phyloP scores from a whole-genome alignment of 2,113 vertebrate species.

The Laterallus jamaicensis region DNA sequence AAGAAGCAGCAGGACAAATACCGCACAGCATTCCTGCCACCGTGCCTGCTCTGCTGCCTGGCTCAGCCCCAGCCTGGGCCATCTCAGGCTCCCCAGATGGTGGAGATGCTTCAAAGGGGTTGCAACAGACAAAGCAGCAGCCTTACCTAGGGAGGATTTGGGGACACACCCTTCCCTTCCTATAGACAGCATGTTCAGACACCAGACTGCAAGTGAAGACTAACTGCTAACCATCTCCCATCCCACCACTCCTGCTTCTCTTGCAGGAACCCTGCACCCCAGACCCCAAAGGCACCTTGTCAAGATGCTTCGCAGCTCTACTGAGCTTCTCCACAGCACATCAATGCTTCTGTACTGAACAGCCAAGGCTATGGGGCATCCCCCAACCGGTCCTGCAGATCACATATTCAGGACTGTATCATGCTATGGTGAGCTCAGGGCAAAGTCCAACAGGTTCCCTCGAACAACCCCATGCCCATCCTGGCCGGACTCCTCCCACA shows the following conservation, averaged over 20 bases:
- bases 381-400: neutral
- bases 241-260: neutral
- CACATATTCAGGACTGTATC: accelerated
- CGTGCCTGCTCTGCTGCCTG: neutral
- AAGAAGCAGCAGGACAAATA: neutral
- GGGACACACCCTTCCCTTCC: neutral
- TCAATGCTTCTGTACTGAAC: accelerated
- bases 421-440: neutral
- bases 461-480: neutral
- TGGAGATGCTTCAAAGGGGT: neutral
- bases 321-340: neutral
- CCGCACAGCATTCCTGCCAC: accelerated
- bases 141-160: neutral
- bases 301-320: neutral
- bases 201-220: neutral
- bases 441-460: neutral
- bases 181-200: accelerated
- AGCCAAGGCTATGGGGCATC: neutral
- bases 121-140: neutral
- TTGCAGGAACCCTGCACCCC: neutral
- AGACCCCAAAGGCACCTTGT: neutral
- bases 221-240: neutral
- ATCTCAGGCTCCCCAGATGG: neutral
- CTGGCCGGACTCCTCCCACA: neutral
- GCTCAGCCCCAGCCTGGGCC: neutral